Percentiles rank a stretch among this genome's conserved stretches.
Evolutionary conservation across 2,113 vertebrate species (phyloP).

Genomic region (Ancistrus triradiatus): DNA sequence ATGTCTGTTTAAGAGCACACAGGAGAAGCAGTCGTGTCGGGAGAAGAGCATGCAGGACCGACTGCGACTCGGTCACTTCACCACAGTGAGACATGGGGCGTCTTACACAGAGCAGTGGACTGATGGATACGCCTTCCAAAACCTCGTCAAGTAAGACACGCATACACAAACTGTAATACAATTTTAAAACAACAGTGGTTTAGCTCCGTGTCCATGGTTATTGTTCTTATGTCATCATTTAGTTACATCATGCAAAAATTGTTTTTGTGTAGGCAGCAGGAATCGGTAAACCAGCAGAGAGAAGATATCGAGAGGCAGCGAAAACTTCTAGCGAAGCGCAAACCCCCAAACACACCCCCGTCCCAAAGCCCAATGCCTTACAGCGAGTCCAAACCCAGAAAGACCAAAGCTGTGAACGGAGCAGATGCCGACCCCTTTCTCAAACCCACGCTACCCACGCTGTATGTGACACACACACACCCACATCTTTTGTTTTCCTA

Average conservation of each 20-base stretch:
- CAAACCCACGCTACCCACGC: conserved; percentile 91
- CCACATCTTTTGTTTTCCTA: no score
- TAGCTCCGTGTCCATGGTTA: no score
- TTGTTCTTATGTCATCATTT: no score
- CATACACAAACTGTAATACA: background rate
- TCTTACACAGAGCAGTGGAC: conserved; percentile 99
- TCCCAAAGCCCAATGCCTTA: conserved; percentile 86
- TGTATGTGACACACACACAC: conserved; percentile 1
- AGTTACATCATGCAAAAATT: no score
- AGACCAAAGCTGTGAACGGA: conserved; percentile 97
- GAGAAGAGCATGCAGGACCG: conserved; percentile 99
- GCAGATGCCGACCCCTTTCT: conserved; percentile 97
- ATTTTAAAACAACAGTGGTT: no score
- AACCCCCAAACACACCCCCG: conserved; percentile 89
- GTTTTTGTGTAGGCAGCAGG: conserved; percentile 83
- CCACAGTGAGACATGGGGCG: conserved; percentile 95
- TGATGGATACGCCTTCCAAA: conserved; percentile 98
- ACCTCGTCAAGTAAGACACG: conserved; percentile 91
- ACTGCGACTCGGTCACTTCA: conserved; percentile 96
- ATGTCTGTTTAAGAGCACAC: conserved; percentile 80
- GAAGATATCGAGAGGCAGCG: conserved; percentile 98
- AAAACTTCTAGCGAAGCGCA: conserved; percentile 95
- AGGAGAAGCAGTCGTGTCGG: conserved; percentile 96
- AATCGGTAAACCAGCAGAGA: conserved; percentile 98
- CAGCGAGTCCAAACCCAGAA: conserved; percentile 96